phyloP scores from a whole-genome alignment of 2,888 invertebrate species.

The Drosophila mettleri region DNA sequence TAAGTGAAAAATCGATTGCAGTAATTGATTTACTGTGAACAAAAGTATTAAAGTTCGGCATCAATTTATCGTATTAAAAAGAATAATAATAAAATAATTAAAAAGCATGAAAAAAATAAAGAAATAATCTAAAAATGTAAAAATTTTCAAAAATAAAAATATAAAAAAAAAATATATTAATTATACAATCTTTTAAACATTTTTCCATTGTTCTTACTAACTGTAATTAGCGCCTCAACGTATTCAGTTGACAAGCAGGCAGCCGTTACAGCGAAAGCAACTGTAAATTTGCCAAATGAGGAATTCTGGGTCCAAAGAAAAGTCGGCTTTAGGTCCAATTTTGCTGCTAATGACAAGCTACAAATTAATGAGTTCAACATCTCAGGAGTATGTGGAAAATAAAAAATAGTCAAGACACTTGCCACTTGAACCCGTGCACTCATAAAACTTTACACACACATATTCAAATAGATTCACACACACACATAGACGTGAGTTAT shows the following conservation, averaged over 20 bases:
- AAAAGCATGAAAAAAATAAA: not conserved
- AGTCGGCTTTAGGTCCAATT: slow-evolving; percentile 51
- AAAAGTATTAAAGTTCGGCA: too few relatives aligned
- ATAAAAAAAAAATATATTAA: not conserved
- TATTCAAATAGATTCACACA: not conserved
- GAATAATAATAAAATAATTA: not conserved
- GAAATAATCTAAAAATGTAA: not conserved
- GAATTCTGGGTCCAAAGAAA: slow-evolving; percentile 33
- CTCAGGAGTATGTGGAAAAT: slow-evolving; percentile 66
- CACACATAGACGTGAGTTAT: slow-evolving; percentile 20
- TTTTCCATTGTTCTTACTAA: not conserved
- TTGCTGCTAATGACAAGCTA: slow-evolving; percentile 52
- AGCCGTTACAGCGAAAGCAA: slow-evolving; percentile 28
- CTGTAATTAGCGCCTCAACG: slow-evolving; percentile 11
- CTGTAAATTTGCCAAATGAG: slow-evolving; percentile 38
- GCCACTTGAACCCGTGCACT: slow-evolving; percentile 74
- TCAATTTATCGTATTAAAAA: too few relatives aligned
- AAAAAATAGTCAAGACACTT: slow-evolving; percentile 78
- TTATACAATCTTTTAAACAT: not conserved
- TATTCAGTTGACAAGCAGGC: not conserved
- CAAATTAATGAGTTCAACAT: slow-evolving; percentile 74
- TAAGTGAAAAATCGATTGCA: not conserved
- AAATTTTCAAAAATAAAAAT: too few relatives aligned
- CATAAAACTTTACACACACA: slow-evolving; percentile 57
- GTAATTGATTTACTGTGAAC: not conserved